A percentile compares a stretch with the other conserved stretches of the same genome.
Conservation (phyloP, 2,797 vertebrate genomes). For the Poecile montanus region DNA sequence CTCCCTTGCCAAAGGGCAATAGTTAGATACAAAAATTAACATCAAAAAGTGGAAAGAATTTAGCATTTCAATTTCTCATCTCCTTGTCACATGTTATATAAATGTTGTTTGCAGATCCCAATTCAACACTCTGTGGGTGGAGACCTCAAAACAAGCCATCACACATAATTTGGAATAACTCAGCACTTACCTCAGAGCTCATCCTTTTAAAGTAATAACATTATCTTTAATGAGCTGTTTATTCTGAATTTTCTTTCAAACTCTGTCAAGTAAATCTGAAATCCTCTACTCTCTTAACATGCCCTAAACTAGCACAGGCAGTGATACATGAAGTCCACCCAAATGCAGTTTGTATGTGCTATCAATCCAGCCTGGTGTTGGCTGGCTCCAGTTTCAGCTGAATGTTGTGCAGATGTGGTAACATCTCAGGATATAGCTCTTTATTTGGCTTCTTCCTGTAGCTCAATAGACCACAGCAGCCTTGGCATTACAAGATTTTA, state of each 20-base stretch:
- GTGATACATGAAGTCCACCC: background rate
- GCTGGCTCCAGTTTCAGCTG: background rate
- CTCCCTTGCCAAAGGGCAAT: conserved; percentile 9
- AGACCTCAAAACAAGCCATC: conserved; percentile 60
- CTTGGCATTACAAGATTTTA: background rate
- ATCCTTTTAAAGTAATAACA: conserved; percentile 39
- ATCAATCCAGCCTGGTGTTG: background rate
- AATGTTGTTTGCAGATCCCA: conserved; percentile 34
- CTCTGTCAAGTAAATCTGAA: conserved; percentile 43
- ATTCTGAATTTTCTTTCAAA: conserved; percentile 55
- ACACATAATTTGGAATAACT: conserved; percentile 62
- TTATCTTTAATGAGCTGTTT: conserved; percentile 49
- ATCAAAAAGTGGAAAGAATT: conserved; percentile 34
- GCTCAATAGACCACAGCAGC: background rate
- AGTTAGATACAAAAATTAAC: conserved; percentile 31
- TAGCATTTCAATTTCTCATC: conserved; percentile 39
- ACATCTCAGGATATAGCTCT: background rate
- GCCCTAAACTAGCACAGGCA: conserved; percentile 16
- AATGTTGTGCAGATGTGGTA: background rate
- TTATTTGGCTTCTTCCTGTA: background rate
- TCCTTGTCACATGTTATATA: conserved; percentile 27
- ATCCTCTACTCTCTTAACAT: conserved; percentile 8
- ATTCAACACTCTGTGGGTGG: conserved; percentile 32
- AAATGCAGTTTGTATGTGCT: background rate
- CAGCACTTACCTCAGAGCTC: conserved; percentile 53